Percentiles rank a stretch among this genome's conserved stretches.
Evolutionary conservation across 2,113 vertebrate species (phyloP).

Genomic region (Pedionomus torquatus): DNA sequence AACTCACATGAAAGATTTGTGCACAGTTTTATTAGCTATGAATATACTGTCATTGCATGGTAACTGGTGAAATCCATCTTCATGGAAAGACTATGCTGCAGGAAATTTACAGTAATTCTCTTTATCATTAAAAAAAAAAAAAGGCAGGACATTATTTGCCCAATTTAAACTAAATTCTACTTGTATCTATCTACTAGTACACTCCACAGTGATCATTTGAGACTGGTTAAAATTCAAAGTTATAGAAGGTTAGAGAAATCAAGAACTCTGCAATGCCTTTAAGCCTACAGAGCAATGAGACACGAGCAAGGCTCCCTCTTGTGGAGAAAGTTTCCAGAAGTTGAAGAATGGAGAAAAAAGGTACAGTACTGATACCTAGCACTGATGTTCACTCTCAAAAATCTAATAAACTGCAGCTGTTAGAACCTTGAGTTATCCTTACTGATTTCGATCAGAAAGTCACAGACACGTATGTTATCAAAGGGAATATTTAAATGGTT

Average conservation of each 20-base stretch:
- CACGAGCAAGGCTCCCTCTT: not conserved
- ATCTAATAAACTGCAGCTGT: not conserved
- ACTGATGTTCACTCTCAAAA: not conserved
- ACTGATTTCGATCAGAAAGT: not conserved
- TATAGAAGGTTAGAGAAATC: not conserved
- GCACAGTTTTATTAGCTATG: not conserved
- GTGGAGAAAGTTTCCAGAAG: not conserved
- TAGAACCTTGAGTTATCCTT: not conserved
- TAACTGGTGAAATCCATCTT: not conserved
- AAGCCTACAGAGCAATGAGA: not conserved
- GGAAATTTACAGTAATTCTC: not conserved
- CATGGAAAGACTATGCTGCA: not conserved
- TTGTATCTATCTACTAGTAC: not conserved
- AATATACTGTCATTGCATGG: not conserved
- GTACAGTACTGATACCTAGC: not conserved
- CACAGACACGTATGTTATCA: rapidly evolving
- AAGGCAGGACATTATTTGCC: not conserved
- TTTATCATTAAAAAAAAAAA: not conserved
- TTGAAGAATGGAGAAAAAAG: not conserved
- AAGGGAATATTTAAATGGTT: not conserved
- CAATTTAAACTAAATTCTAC: not conserved
- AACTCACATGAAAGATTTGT: not conserved
- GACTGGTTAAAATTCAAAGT: not conserved
- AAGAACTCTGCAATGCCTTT: not conserved
- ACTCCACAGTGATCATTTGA: not conserved